Conservation (phyloP, 2,113 vertebrate genomes). For the Megaceryle torquata region DNA sequence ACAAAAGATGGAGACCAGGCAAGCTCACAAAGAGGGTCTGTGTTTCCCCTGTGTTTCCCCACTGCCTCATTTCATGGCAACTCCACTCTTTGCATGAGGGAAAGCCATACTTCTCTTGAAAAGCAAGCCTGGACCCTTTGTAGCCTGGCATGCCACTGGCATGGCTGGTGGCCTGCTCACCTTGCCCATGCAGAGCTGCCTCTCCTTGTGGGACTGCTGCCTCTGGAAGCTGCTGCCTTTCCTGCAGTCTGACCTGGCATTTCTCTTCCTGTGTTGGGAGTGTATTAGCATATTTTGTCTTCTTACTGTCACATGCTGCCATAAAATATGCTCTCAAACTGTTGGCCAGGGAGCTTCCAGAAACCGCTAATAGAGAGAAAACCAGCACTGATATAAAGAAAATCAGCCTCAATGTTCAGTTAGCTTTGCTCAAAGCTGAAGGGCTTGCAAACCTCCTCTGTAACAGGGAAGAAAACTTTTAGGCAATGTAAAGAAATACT, state of each 20-base stretch:
- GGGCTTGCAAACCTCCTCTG: neutral
- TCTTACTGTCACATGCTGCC: slow-evolving; percentile 16
- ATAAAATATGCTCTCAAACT: slow-evolving; percentile 29
- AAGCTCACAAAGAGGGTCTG: neutral
- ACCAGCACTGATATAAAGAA: neutral
- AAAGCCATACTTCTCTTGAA: neutral
- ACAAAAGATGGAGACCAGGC: neutral
- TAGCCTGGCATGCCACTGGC: rapidly evolving
- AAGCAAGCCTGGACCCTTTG: neutral
- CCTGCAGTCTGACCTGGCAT: neutral
- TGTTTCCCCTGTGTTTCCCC: neutral
- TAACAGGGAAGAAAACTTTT: neutral
- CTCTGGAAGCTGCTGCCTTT: neutral
- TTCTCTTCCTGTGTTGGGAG: neutral
- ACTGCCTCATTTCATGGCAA: neutral
- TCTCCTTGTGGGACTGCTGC: neutral
- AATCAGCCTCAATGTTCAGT: slow-evolving; percentile 15
- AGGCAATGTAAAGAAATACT: neutral
- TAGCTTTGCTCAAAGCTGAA: slow-evolving; percentile 1
- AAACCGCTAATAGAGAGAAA: neutral
- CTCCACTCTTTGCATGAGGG: neutral
- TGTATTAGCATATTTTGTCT: slow-evolving; percentile 20
- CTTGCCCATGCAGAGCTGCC: neutral
- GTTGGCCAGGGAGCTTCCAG: slow-evolving; percentile 40
- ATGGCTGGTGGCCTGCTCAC: neutral